A percentile compares a stretch with the other conserved stretches of the same genome.
Evolutionary conservation across 2,113 vertebrate species (phyloP).

Genomic region (Pardalotus punctatus): DNA sequence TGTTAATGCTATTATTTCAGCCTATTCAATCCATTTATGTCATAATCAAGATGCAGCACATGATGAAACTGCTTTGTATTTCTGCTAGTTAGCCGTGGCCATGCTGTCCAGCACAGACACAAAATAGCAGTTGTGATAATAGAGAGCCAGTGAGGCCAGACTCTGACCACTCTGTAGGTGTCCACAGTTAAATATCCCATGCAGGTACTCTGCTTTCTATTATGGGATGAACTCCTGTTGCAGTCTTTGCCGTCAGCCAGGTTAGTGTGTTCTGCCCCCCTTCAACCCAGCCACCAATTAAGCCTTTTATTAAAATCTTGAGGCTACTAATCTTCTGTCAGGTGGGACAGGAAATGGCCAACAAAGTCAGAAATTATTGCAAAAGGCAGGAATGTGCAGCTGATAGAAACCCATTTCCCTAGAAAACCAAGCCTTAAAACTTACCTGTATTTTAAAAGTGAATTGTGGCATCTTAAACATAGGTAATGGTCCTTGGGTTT

Average conservation of each 20-base stretch:
- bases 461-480: background rate
- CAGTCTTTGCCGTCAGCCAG: background rate
- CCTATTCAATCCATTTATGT: background rate
- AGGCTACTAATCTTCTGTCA: background rate
- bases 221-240: background rate
- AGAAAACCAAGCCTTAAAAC: background rate
- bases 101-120: background rate
- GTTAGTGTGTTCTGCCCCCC: background rate
- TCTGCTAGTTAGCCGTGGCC: background rate
- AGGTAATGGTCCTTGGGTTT: background rate
- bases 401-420: background rate
- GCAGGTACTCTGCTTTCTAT: background rate
- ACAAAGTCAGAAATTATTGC: background rate
- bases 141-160: background rate
- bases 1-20: background rate
- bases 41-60: background rate
- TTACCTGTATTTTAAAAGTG: background rate
- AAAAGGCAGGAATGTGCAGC: background rate
- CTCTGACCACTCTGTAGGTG: background rate
- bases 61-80: background rate
- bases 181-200: background rate
- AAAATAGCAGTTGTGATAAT: background rate
- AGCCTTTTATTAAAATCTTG: background rate
- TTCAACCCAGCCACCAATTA: background rate
- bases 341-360: background rate